These are phyloP conservation scores for Biston betularia DNA, from an alignment of 2,888 invertebrate species.

Conservation along the genomic window DNA sequence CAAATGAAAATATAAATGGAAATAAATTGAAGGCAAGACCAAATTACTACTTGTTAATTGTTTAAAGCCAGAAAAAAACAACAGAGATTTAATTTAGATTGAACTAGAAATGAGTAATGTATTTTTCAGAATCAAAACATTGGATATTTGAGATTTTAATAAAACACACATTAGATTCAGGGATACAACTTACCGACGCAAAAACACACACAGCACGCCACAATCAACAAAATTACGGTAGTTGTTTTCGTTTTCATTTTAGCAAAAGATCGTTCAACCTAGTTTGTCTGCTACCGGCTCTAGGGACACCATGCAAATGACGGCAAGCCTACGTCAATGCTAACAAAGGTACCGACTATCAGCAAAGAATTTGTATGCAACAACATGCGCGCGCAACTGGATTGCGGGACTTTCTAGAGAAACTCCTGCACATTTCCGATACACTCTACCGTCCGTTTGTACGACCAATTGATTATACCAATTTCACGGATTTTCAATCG, in stretches of 20 bases:
- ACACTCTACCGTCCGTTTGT: constrained; percentile 55
- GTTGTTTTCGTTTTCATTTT: constrained; percentile 70
- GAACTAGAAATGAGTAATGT: too few species aligned
- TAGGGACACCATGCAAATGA: constrained; percentile 80
- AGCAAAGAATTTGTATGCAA: constrained; percentile 78
- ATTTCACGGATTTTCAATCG: constrained; percentile 51
- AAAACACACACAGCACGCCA: constrained; percentile 55
- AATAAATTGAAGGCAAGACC: too few species aligned
- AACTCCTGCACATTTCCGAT: constrained; percentile 70
- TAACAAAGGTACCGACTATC: constrained; percentile 64
- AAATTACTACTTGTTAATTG: too few species aligned
- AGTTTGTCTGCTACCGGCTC: constrained; percentile 65
- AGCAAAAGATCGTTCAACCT: constrained; percentile 52
- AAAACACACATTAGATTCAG: too few species aligned
- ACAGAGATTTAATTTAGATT: too few species aligned
- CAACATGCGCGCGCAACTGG: constrained; percentile 72
- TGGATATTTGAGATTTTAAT: too few species aligned
- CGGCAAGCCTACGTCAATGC: constrained; percentile 69
- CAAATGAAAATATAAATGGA: too few species aligned
- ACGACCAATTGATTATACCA: constrained; percentile 61
- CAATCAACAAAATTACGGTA: constrained; percentile 53
- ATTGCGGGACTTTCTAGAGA: constrained; percentile 85
- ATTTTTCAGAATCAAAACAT: too few species aligned
- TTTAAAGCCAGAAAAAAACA: too few species aligned
- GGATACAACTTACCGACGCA: constrained; percentile 57